phyloP scores from a whole-genome alignment of 2,888 invertebrate genomes.

The Himalopsyche anomala region DNA sequence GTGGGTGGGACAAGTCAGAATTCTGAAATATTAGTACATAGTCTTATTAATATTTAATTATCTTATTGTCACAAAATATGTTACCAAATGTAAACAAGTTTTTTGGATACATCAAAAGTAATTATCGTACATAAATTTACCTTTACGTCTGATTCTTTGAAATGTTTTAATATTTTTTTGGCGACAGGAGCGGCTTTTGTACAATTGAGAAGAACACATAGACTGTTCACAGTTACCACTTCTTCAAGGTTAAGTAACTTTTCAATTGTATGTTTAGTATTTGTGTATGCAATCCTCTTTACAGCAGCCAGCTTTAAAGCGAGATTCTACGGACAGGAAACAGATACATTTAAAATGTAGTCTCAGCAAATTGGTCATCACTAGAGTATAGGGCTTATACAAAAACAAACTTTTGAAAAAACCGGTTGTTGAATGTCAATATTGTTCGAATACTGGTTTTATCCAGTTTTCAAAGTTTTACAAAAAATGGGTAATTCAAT shows the following conservation, averaged over 20 bases:
- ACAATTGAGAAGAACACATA: conserved; percentile 79
- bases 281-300: conserved; percentile 76
- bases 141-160: conserved; percentile 73
- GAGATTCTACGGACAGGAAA: conserved; percentile 73
- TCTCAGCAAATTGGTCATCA: neutral
- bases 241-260: conserved; percentile 79
- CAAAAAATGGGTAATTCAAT: too few species aligned
- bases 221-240: conserved; percentile 74
- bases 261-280: conserved; percentile 77
- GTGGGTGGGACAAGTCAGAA: conserved; percentile 78
- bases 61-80: too few species aligned
- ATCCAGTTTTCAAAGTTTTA: too few species aligned
- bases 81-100: too few species aligned
- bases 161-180: conserved; percentile 76
- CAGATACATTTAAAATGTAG: conserved; percentile 19
- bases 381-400: too few species aligned
- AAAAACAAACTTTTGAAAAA: too few species aligned
- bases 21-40: conserved; percentile 69
- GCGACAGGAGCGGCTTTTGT: conserved; percentile 74
- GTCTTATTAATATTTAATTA: too few species aligned
- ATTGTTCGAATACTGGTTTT: too few species aligned
- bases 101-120: too few species aligned
- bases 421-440: too few species aligned
- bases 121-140: conserved; percentile 67
- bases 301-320: conserved; percentile 79